A percentile compares a stretch with the other conserved stretches of the same genome.
phyloP scores from a whole-genome alignment of 2,797 vertebrate species.

The Alectoris magna region DNA sequence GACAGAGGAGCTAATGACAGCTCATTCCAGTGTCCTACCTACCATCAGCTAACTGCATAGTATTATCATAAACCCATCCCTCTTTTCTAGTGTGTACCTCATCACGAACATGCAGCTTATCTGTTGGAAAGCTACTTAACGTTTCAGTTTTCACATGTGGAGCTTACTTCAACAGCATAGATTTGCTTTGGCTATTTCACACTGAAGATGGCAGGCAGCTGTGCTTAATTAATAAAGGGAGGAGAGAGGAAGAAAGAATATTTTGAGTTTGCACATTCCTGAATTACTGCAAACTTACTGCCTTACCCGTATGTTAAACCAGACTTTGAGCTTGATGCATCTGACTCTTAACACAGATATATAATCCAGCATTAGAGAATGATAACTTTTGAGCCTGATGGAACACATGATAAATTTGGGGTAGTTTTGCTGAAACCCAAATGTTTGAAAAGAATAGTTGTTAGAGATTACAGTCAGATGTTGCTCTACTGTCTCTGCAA shows the following conservation, averaged over 20 bases:
- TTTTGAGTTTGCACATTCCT: neutral
- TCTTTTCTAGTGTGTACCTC: neutral
- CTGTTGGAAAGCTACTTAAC: neutral
- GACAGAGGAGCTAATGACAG: neutral
- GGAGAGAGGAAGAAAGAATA: neutral
- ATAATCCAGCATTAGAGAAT: neutral
- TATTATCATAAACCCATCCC: neutral
- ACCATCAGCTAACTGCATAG: neutral
- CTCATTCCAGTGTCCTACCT: neutral
- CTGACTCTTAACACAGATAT: neutral
- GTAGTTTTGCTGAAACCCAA: constrained; percentile 25
- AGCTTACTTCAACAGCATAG: neutral
- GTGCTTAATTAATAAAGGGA: neutral
- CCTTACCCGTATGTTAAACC: neutral
- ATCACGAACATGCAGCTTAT: neutral
- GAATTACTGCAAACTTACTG: neutral
- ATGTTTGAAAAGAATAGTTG: constrained; percentile 33
- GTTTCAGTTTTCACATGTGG: neutral
- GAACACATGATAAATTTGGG: neutral
- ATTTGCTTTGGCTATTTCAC: neutral
- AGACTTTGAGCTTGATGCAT: neutral
- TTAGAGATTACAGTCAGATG: constrained; percentile 39
- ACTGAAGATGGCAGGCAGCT: neutral
- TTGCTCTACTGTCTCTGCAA: constrained; percentile 13
- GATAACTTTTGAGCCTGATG: neutral